Conservation (phyloP, 2,797 vertebrate genomes). For the Labeo calbasu region DNA sequence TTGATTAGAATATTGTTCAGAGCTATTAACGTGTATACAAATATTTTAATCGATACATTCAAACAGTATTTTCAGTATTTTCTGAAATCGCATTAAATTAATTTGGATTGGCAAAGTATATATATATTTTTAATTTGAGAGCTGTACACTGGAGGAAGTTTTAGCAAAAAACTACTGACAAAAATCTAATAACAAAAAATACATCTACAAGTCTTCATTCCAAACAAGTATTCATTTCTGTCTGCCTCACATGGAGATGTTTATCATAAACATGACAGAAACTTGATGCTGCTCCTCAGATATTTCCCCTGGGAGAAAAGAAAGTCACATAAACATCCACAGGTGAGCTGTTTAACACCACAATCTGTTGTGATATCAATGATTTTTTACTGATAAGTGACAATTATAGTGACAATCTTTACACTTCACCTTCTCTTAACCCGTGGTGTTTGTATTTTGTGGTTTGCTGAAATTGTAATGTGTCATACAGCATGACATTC, state of each 20-base stretch:
- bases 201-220: neutral
- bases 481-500: slow-evolving; percentile 73
- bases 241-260: neutral
- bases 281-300: neutral
- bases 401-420: slow-evolving; percentile 48
- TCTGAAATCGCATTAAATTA: accelerated
- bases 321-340: neutral
- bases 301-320: slow-evolving; percentile 14
- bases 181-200: neutral
- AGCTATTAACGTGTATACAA: neutral
- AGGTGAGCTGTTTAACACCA: slow-evolving; percentile 24
- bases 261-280: neutral
- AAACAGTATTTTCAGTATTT: neutral
- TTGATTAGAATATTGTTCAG: neutral
- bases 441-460: slow-evolving; percentile 51
- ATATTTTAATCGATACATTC: neutral
- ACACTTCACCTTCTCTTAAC: slow-evolving; percentile 64
- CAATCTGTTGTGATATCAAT: neutral
- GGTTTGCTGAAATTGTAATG: slow-evolving; percentile 21
- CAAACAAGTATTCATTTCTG: slow-evolving; percentile 6
- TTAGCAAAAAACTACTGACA: neutral
- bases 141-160: neutral
- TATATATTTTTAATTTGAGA: neutral
- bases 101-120: neutral
- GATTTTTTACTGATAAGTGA: slow-evolving; percentile 21